Conservation (phyloP, 2,797 vertebrate species). For the Anguilla pacifica region DNA sequence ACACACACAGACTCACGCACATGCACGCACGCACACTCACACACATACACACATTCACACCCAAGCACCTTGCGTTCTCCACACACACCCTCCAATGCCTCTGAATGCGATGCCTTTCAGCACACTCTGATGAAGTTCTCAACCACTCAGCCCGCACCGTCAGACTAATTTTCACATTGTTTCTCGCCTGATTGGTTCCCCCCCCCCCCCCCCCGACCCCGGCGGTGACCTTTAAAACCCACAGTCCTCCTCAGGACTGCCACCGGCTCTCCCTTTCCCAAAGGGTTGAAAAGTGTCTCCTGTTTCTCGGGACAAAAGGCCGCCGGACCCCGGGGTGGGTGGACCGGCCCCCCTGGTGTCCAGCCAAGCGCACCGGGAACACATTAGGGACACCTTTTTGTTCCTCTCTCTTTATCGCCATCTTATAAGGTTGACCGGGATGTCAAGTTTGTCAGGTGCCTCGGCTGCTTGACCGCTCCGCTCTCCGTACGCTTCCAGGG, state of each 20-base stretch:
- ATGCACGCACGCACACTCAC: constrained; percentile 45
- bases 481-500: constrained; percentile 45
- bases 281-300: constrained; percentile 69
- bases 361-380: constrained; percentile 88
- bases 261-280: constrained; percentile 65
- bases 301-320: constrained; percentile 81
- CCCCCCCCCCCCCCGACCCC: constrained; percentile 69
- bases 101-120: constrained; percentile 74
- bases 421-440: constrained; percentile 69
- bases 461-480: constrained; percentile 62
- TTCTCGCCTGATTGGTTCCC: constrained; percentile 83
- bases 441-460: constrained; percentile 75
- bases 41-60: constrained; percentile 57
- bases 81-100: constrained; percentile 43
- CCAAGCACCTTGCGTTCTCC: background rate
- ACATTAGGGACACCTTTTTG: constrained; percentile 82
- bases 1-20: background rate
- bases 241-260: constrained; percentile 75
- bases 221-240: constrained; percentile 82
- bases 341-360: constrained; percentile 65
- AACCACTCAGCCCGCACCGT: constrained; percentile 74
- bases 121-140: constrained; percentile 84
- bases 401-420: constrained; percentile 68
- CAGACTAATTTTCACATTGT: constrained; percentile 82
- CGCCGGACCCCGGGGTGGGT: constrained; percentile 62